phyloP scores from a whole-genome alignment of 2,113 vertebrate genomes.

The Brachypteracias leptosomus region DNA sequence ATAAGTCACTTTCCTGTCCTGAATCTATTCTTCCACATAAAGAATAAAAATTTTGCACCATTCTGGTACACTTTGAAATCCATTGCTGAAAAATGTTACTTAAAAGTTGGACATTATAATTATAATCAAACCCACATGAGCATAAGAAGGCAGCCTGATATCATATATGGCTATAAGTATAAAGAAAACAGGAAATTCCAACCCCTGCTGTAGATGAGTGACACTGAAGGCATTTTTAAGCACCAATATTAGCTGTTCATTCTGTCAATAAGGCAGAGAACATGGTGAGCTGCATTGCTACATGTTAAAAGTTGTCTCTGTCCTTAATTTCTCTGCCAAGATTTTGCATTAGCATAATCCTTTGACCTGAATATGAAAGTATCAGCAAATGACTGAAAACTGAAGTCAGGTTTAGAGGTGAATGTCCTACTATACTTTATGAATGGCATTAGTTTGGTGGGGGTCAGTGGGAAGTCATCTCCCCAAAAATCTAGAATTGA shows the following conservation, averaged over 20 bases:
- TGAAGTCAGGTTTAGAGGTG: background rate
- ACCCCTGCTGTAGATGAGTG: background rate
- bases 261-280: background rate
- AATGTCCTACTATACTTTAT: background rate
- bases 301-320: background rate
- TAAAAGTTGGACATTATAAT: background rate
- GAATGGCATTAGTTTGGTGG: background rate
- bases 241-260: background rate
- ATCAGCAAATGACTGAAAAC: background rate
- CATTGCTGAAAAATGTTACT: background rate
- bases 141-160: background rate
- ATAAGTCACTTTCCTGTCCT: background rate
- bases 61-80: background rate
- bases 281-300: background rate
- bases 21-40: background rate
- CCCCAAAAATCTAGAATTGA: background rate
- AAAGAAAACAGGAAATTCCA: background rate
- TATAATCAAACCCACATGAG: background rate
- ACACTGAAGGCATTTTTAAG: background rate
- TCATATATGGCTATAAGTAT: background rate
- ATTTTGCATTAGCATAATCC: background rate
- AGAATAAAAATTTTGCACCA: background rate
- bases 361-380: background rate
- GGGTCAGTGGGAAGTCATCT: rapidly evolving
- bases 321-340: background rate